Percentiles rank a stretch among this genome's conserved stretches.
Evolutionary conservation across 1,140 invertebrate genomes (phyloP).

Genomic region (Ceratitis capitata): DNA sequence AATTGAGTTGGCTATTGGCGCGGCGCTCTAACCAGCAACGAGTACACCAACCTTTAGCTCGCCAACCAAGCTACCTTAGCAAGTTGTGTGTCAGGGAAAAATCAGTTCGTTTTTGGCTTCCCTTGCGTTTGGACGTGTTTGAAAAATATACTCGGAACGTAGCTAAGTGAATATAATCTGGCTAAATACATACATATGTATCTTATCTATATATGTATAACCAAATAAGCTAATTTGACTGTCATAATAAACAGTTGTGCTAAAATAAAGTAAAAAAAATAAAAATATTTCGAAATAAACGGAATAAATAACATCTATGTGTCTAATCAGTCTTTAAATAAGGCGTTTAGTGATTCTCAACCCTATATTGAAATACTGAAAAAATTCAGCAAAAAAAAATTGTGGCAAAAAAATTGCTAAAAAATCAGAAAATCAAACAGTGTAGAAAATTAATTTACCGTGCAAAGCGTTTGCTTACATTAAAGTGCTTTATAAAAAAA

Average conservation of each 20-base stretch:
- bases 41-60: not conserved
- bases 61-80: not conserved
- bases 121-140: conserved; percentile 62
- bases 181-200: not conserved
- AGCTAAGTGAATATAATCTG: not conserved
- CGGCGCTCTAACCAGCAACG: not conserved
- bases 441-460: not conserved
- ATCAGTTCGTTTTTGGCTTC: conserved; percentile 64
- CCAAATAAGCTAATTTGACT: not conserved
- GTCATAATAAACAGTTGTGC: not conserved
- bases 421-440: conserved; percentile 1
- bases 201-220: not conserved
- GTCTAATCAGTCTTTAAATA: conserved; percentile 23
- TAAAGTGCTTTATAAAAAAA: not conserved
- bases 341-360: not conserved
- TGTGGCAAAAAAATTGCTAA: not conserved
- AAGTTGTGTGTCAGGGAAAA: conserved; percentile 40
- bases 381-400: not conserved
- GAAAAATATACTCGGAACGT: conserved; percentile 49
- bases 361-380: not conserved
- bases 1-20: not conserved
- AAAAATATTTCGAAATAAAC: conserved; percentile 4
- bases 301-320: conserved; percentile 25
- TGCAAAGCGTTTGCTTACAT: not conserved
- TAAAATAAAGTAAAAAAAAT: conserved; percentile 25